Conservation (phyloP, 2,888 invertebrate species). For the Drosophila aldrichi region DNA sequence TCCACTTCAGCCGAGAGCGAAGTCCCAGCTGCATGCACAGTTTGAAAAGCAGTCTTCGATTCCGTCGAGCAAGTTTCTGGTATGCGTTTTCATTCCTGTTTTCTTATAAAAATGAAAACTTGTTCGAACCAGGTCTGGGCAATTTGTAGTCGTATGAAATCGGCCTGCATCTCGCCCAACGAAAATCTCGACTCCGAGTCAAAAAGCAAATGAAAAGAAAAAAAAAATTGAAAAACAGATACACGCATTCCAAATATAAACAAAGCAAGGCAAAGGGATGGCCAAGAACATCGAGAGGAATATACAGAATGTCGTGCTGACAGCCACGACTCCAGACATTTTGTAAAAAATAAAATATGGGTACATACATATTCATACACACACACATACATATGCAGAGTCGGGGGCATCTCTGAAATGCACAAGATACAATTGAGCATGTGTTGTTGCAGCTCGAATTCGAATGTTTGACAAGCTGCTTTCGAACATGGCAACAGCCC, state of each 20-base stretch:
- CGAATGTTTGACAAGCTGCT: constrained; percentile 23
- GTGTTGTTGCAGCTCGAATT: constrained; percentile 25
- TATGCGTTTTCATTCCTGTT: constrained; percentile 46
- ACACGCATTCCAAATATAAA: constrained; percentile 58
- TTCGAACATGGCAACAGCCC: constrained; percentile 55
- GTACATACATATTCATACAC: not conserved
- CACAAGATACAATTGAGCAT: constrained; percentile 31
- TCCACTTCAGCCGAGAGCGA: constrained; percentile 3
- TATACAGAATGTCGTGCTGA: constrained; percentile 48
- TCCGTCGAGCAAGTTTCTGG: constrained; percentile 64
- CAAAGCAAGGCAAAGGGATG: constrained; percentile 46
- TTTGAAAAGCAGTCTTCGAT: constrained; percentile 16
- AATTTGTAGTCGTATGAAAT: constrained; percentile 42
- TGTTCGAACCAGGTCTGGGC: constrained; percentile 46
- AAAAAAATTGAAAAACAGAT: constrained; percentile 19
- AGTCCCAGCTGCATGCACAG: not conserved
- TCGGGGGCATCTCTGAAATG: constrained; percentile 30
- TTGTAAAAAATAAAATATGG: constrained; percentile 33
- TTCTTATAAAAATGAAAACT: constrained; percentile 58
- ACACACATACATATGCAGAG: constrained; percentile 1
- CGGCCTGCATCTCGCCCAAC: constrained; percentile 18
- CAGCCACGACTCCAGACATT: constrained; percentile 67
- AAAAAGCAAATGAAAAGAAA: constrained; percentile 16
- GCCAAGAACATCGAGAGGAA: constrained; percentile 13
- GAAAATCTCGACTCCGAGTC: constrained; percentile 31